Percentiles rank a stretch among this genome's conserved stretches.
Conservation (phyloP, 2,113 vertebrate species). For the Gallinago undulata region DNA sequence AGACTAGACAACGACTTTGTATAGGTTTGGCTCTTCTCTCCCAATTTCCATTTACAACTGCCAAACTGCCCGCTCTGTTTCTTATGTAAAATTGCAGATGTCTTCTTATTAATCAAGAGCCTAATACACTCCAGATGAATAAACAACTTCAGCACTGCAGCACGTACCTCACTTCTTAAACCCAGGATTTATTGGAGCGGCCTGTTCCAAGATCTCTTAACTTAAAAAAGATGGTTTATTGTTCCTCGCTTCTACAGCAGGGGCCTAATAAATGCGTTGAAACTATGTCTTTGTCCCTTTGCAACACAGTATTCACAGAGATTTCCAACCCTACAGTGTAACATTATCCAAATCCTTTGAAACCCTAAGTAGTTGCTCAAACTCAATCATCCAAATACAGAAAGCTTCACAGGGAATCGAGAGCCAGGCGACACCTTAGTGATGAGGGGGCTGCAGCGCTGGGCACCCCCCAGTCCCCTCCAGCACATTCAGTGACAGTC, state of each 20-base stretch:
- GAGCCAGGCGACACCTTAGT: not conserved
- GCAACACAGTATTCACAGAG: slow-evolving; percentile 64
- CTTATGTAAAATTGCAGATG: slow-evolving; percentile 87
- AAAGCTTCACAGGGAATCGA: slow-evolving; percentile 43
- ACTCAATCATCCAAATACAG: slow-evolving; percentile 54
- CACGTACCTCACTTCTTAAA: slow-evolving; percentile 76
- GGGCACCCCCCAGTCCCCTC: not conserved
- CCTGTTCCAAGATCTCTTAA: slow-evolving; percentile 83
- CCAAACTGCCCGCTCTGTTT: slow-evolving; percentile 78
- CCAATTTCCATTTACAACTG: slow-evolving; percentile 71
- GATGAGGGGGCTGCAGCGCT: not conserved
- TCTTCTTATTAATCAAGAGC: slow-evolving; percentile 91
- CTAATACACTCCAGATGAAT: slow-evolving; percentile 98
- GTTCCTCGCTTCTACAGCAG: slow-evolving; percentile 71
- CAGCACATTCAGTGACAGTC: not conserved
- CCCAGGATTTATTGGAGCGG: slow-evolving; percentile 69
- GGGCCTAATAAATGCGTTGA: slow-evolving; percentile 72
- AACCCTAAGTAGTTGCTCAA: slow-evolving; percentile 66
- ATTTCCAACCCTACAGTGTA: slow-evolving; percentile 58
- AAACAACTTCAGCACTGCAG: slow-evolving; percentile 86
- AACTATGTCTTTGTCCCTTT: slow-evolving; percentile 62
- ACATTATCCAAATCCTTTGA: slow-evolving; percentile 74
- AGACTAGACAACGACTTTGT: slow-evolving; percentile 41
- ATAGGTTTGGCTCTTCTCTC: slow-evolving; percentile 72
- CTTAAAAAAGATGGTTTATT: slow-evolving; percentile 80